Evolutionary conservation across 2,888 invertebrate species (phyloP), one percentile per base, ranked within the genome.

Genomic region (Herminia tarsipennalis): DNA sequence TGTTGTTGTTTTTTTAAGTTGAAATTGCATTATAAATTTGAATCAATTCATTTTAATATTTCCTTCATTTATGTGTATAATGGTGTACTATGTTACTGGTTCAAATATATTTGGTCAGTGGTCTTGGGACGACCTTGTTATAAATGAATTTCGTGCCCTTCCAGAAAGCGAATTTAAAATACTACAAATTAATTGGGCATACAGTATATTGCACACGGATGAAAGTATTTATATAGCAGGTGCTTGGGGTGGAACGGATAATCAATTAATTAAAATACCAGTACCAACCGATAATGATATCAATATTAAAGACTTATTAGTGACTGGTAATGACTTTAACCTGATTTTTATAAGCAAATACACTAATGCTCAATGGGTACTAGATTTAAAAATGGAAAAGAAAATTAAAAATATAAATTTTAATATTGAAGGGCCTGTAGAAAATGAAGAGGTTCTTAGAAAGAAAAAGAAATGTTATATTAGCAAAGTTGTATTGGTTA

Each of bases 41-140:
- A 17, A 9, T 9, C n/a, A 17, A 6, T 18, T n/a, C n/a, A n/a
- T n/a, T n/a, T n/a, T 9, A 5, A 10, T 12, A 5, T 13, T 10
- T 10, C 16, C 2, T 20, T 8, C 4, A 32, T 12, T 6, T 3
- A 32, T n/a, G 6, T 6, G 18, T 32, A 29, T 8, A 14, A 64
- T 60, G 43, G 74, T 81, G 74, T 81, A 73, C 60, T 66, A 61
- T 46, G 77, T 84, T 41, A 57, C 84, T 6, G 92, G 92, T 12
- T 77, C 79, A 16, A 92, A 92, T 73, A 56, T 90, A 60, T 89
- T 88, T 61, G 81, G 83, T 1, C 92, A 92, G 45, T 92, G 92
- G 92, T 62, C 75, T 46, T 57, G 52, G 10, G 51, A 66, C 0
- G 64, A 76, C 24, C 40, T 56, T 22, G 44, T 82, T 34, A 49